Percentiles rank a stretch among this genome's conserved stretches.
Conservation (phyloP, 1,140 invertebrate species). For the Megalonaias nervosa region DNA sequence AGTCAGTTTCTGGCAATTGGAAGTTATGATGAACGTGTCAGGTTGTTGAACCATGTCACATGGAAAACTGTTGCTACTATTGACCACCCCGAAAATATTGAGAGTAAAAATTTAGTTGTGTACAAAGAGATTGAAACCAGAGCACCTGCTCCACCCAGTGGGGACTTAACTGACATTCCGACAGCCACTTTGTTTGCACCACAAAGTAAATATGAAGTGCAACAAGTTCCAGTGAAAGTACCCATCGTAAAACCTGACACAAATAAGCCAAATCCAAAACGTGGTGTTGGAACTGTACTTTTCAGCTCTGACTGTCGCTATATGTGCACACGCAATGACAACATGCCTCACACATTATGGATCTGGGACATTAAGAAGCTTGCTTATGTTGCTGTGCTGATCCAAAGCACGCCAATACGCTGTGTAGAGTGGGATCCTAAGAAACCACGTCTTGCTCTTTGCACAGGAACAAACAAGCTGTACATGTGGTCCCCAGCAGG, state of each 20-base stretch:
- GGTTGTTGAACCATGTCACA: constrained; percentile 71
- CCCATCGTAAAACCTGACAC: constrained; percentile 65
- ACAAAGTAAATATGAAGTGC: constrained; percentile 67
- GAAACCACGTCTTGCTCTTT: constrained; percentile 65
- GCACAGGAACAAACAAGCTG: constrained; percentile 69
- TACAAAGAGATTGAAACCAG: constrained; percentile 60
- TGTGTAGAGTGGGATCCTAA: constrained; percentile 69
- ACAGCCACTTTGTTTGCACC: constrained; percentile 51
- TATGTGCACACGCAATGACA: constrained; percentile 70
- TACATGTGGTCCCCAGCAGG: constrained; percentile 72
- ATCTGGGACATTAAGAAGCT: constrained; percentile 69
- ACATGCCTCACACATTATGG: constrained; percentile 70
- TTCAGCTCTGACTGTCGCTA: constrained; percentile 70
- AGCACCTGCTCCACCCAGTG: constrained; percentile 40
- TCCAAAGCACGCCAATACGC: constrained; percentile 66
- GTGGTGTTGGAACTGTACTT: constrained; percentile 64
- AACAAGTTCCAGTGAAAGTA: constrained; percentile 53
- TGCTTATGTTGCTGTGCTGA: constrained; percentile 57
- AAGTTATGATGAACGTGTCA: constrained; percentile 72
- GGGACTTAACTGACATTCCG: constrained; percentile 44
- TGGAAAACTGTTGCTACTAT: constrained; percentile 67
- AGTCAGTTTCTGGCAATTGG: constrained; percentile 73
- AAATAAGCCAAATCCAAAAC: constrained; percentile 68
- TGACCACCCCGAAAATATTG: constrained; percentile 44
- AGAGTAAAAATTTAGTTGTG: constrained; percentile 43